A percentile compares a stretch with the other conserved stretches of the same genome.
phyloP scores from a whole-genome alignment of 2,888 invertebrate species.

The Oscheius myriophilus region DNA sequence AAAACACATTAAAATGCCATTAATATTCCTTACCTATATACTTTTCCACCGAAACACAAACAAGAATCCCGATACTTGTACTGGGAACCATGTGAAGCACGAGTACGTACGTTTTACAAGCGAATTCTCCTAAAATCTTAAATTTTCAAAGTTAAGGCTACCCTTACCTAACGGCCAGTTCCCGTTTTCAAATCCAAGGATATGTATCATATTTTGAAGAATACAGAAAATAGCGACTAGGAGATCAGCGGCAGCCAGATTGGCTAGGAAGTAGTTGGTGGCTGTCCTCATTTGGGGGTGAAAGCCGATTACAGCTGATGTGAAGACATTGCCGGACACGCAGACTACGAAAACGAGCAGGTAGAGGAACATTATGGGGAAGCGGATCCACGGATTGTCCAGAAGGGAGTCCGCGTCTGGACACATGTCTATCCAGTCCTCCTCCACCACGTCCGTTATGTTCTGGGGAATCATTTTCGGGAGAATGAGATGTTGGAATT shows the following conservation, averaged over 20 bases:
- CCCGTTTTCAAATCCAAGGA: conserved; percentile 75
- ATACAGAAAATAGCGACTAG: conserved; percentile 92
- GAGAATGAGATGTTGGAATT: neutral
- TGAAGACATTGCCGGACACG: conserved; percentile 81
- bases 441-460: conserved; percentile 23
- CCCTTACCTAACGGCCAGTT: conserved; percentile 62
- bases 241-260: conserved; percentile 88
- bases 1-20: no score
- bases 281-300: conserved; percentile 85
- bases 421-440: conserved; percentile 24
- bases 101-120: conserved; percentile 91
- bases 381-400: conserved; percentile 51
- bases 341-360: conserved; percentile 57
- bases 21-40: conserved; percentile 81
- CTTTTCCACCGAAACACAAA: conserved; percentile 85
- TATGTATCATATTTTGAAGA: conserved; percentile 86
- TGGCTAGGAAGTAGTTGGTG: conserved; percentile 90
- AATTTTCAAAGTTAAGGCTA: neutral
- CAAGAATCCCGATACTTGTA: conserved; percentile 88
- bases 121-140: conserved; percentile 79
- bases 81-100: conserved; percentile 84
- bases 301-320: conserved; percentile 85
- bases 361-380: conserved; percentile 57
- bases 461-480: conserved; percentile 11
- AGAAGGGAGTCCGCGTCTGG: conserved; percentile 41